Conservation (phyloP, 2,888 invertebrate genomes). For the Linnaemya tessellans region DNA sequence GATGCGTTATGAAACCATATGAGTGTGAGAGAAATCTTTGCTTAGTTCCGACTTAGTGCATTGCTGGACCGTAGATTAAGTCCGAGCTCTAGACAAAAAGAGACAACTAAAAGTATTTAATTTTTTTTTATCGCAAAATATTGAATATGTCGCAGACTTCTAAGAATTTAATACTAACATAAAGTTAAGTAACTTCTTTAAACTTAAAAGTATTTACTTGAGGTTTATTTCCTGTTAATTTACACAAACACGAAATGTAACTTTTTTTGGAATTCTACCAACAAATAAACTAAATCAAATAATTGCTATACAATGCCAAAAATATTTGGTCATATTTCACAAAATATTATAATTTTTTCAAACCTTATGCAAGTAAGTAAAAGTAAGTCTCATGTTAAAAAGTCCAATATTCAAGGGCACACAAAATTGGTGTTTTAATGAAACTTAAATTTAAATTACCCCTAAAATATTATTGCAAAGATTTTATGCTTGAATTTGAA, state of each 20-base stretch:
- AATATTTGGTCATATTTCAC: not conserved
- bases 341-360: not conserved
- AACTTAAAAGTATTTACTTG: not conserved
- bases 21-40: too few relatives aligned
- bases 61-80: too few relatives aligned
- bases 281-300: not conserved
- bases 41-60: too few relatives aligned
- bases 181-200: not conserved
- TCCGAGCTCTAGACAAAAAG: too few relatives aligned
- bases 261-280: slow-evolving; percentile 17
- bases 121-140: too few relatives aligned
- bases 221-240: not conserved
- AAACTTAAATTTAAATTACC: not conserved
- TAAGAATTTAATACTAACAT: too few relatives aligned
- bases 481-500: not conserved
- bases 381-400: not conserved
- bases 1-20: too few relatives aligned
- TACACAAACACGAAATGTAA: not conserved
- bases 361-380: not conserved
- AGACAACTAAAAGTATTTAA: too few relatives aligned
- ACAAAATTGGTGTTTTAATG: not conserved
- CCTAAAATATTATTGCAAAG: not conserved
- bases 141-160: too few relatives aligned
- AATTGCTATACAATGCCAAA: not conserved
- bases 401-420: slow-evolving; percentile 2